These are phyloP conservation scores for Remorina albescens DNA, from an alignment of 2,797 vertebrate species.

Conservation along the genomic window DNA sequence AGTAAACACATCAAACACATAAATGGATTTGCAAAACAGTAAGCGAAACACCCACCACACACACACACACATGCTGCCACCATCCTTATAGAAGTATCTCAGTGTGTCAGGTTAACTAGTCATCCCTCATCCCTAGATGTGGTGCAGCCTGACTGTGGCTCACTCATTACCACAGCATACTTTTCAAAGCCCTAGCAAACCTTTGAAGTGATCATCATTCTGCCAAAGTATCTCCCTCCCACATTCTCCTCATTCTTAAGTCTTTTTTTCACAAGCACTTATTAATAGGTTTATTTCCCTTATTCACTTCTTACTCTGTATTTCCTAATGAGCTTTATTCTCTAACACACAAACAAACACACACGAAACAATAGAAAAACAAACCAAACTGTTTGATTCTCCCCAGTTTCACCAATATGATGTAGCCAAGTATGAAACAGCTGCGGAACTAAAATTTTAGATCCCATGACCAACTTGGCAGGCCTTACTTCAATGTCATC, in stretches of 20 bases:
- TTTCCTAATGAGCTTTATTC: slow-evolving; percentile 7
- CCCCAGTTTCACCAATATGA: background rate
- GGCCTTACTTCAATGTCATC: background rate
- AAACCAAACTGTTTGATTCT: background rate
- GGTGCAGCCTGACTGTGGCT: slow-evolving; percentile 27
- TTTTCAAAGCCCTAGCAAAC: slow-evolving; percentile 53
- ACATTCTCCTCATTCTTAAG: slow-evolving; percentile 10
- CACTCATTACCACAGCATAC: slow-evolving; percentile 49
- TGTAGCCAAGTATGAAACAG: background rate
- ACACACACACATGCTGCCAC: slow-evolving; percentile 1
- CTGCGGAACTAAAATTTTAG: background rate
- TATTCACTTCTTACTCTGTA: background rate
- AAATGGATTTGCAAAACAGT: background rate
- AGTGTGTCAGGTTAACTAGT: slow-evolving; percentile 37
- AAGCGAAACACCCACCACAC: background rate
- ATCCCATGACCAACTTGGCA: background rate
- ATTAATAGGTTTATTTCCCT: slow-evolving; percentile 21
- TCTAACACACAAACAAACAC: slow-evolving; percentile 6
- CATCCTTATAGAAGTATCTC: background rate
- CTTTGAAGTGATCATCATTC: slow-evolving; percentile 58
- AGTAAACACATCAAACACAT: background rate
- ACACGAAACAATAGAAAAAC: background rate
- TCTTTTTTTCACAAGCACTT: slow-evolving; percentile 20
- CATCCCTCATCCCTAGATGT: slow-evolving; percentile 30
- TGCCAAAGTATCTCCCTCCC: slow-evolving; percentile 7